Base-by-base conservation (phyloP, 2,888 invertebrate genomes). In the Volucella zonaria region DNA sequence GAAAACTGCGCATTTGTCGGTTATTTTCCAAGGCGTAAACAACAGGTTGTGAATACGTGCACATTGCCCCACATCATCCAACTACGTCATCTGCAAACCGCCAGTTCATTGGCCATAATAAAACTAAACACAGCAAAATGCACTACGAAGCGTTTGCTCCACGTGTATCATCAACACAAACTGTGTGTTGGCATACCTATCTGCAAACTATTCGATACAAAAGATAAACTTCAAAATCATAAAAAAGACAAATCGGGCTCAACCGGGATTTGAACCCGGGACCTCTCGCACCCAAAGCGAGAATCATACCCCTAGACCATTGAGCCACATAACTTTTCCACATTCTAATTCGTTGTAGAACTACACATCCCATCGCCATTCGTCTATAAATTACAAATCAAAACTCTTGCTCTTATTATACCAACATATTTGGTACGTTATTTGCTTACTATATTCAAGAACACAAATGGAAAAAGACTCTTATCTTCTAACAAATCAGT, bases 191-290 rank as follows among this genome's bases (percentile, higher is more conserved):
- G 23, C 4, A 23, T 23, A 23, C 31, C 0, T 23, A 2, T 23
- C 18, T 31, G 31, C 31, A 31, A 31, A 6, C 31, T 31, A 31
- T 6, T 6, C 31, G 23, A 3, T 31, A 0, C 23, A 52, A 52
- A n/a, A 10, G 4, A 45, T 45, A 54, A 18, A n/a, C 15, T 11
- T 14, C 1, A 40, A 38, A 18, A 51, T 8, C 1, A 38, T 58
- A 47, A 47, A n/a, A 62, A 79, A 79, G 61, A 40, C 8, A n/a
- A 14, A 15, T 0, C 6, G 85, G 85, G 85, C 85, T 85, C 85
- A 85, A 85, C 85, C 85, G 85, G 85, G 85, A 85, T 85, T 85
- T 85, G 85, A 85, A 85, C 85, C 85, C 85, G 85, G 85, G 85
- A 85, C 85, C 85, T 85, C 85, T 85, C 85, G 85, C 85, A 85